A percentile compares a stretch with the other conserved stretches of the same genome.
Conservation (phyloP, 2,797 vertebrate genomes). For the Cuculus canorus region DNA sequence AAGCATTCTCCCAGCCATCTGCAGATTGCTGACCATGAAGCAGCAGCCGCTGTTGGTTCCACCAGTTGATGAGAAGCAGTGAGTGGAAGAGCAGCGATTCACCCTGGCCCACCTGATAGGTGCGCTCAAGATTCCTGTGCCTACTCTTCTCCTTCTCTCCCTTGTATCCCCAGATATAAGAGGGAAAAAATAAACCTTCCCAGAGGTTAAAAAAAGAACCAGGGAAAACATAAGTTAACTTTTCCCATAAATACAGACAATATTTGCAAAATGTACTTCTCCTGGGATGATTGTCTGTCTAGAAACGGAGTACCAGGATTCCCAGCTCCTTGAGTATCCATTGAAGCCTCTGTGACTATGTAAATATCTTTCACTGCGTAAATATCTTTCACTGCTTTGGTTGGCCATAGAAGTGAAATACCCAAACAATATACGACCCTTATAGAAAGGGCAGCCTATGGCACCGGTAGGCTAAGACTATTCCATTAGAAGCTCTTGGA, state of each 20-base stretch:
- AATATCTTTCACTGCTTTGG: neutral
- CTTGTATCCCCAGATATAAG: neutral
- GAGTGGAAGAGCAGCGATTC: neutral
- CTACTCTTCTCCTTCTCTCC: neutral
- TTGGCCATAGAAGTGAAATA: neutral
- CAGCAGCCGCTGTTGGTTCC: neutral
- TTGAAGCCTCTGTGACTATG: neutral
- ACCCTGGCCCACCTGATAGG: neutral
- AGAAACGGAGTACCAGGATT: neutral
- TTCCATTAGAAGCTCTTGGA: neutral
- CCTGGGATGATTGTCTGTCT: neutral
- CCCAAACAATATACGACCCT: neutral
- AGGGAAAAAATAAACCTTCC: no score
- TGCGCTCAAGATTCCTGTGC: neutral
- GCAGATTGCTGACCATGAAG: neutral
- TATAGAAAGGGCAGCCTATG: neutral
- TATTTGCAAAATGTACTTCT: neutral
- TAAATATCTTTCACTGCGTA: neutral
- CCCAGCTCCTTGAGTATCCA: neutral
- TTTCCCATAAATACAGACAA: neutral
- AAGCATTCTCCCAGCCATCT: conserved; percentile 40
- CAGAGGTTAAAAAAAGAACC: neutral
- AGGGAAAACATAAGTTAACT: neutral
- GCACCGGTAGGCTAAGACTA: neutral
- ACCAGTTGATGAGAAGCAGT: neutral